Conservation (phyloP, 1,140 invertebrate species). For the Charaxes varanes region DNA sequence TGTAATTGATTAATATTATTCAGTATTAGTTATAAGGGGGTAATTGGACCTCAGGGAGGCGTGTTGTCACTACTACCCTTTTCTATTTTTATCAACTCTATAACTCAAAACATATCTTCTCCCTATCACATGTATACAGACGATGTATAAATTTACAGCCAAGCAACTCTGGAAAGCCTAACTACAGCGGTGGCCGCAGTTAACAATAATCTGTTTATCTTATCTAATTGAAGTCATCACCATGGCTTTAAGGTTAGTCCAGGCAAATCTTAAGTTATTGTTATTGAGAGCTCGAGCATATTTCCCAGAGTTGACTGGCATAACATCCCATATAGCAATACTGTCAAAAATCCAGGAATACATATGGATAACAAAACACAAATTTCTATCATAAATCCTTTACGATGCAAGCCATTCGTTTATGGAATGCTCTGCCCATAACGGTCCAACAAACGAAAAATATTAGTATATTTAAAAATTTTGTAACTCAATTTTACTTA, state of each 20-base stretch:
- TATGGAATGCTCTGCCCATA: no score
- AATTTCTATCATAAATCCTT: no score
- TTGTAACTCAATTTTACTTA: no score
- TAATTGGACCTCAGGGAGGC: no score
- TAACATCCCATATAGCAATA: neutral
- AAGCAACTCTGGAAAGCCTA: conserved; percentile 4
- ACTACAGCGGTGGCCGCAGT: neutral
- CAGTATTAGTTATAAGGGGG: no score
- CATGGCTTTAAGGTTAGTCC: conserved; percentile 7
- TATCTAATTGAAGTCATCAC: conserved; percentile 3
- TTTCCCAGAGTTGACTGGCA: conserved; percentile 1
- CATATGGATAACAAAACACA: no score
- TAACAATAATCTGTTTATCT: neutral
- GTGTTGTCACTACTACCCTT: no score
- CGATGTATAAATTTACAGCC: neutral
- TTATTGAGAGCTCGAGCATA: neutral
- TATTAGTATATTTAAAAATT: no score
- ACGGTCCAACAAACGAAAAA: no score
- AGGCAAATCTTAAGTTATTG: conserved; percentile 1
- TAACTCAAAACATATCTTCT: conserved; percentile 4
- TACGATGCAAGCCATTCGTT: no score
- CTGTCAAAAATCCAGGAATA: conserved; percentile 3
- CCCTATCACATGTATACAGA: no score
- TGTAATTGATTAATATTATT: no score
- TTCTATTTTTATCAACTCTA: neutral